Percentiles rank a stretch among this genome's conserved stretches.
phyloP scores from a whole-genome alignment of 2,888 invertebrate genomes.

The Caenorhabditis uteleia region DNA sequence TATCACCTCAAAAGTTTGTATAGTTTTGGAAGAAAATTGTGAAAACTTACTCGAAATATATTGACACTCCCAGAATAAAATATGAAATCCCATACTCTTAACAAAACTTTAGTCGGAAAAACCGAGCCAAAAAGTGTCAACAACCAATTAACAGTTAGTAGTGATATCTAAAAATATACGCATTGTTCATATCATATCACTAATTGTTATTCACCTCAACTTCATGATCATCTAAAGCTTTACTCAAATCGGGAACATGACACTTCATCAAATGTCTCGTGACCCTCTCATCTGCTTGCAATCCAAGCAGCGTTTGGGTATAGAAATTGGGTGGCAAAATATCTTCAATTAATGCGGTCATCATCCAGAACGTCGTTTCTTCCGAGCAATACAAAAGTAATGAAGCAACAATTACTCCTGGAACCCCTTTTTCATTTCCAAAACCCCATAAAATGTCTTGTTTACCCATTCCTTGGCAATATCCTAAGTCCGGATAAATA shows the following conservation, averaged over 20 bases:
- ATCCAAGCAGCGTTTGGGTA: conserved; percentile 84
- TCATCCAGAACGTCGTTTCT: conserved; percentile 98
- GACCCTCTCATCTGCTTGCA: conserved; percentile 80
- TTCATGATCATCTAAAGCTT: conserved; percentile 44
- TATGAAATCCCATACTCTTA: conserved; percentile 94
- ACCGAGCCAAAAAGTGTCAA: conserved; percentile 94
- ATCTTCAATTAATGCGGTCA: conserved; percentile 98
- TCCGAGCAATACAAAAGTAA: conserved; percentile 92
- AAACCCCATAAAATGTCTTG: too few relatives aligned
- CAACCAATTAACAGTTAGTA: conserved; percentile 97
- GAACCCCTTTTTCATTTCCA: too few relatives aligned
- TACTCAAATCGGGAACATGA: conserved; percentile 84
- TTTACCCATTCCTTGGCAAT: conserved; percentile 65
- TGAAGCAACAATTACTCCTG: conserved; percentile 82
- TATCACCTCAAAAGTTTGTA: conserved; percentile 48
- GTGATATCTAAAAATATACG: conserved; percentile 76
- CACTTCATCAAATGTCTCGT: conserved; percentile 87
- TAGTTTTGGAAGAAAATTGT: conserved; percentile 1
- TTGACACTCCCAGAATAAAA: conserved; percentile 93
- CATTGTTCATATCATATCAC: too few relatives aligned
- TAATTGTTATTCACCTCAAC: conserved; percentile 31
- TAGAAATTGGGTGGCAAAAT: conserved; percentile 95
- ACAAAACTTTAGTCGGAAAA: conserved; percentile 90
- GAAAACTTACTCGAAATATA: conserved; percentile 77
- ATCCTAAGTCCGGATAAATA: conserved; percentile 88